Conservation (phyloP, 2,113 vertebrate genomes). For the Calypte anna region DNA sequence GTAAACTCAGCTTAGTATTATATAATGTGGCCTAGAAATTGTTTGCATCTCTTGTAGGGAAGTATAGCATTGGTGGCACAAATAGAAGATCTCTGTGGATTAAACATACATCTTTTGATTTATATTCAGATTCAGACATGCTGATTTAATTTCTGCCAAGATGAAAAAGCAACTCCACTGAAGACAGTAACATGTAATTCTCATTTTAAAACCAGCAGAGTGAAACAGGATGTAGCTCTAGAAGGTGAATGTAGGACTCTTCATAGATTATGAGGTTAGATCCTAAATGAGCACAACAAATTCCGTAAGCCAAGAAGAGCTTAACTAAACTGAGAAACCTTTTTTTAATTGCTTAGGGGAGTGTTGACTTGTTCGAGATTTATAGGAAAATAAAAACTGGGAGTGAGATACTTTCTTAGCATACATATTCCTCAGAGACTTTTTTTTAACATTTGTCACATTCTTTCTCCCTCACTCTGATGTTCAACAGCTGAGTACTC, state of each 20-base stretch:
- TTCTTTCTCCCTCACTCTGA: not conserved
- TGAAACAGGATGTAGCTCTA: not conserved
- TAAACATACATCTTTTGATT: not conserved
- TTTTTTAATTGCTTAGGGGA: not conserved
- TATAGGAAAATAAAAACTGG: not conserved
- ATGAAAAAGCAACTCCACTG: not conserved
- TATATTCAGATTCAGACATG: not conserved
- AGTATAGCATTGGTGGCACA: not conserved
- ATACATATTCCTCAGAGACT: not conserved
- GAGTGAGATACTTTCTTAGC: not conserved
- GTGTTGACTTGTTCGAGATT: not conserved
- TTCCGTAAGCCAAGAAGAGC: not conserved
- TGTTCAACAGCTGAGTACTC: not conserved
- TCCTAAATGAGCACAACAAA: not conserved
- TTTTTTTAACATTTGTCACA: not conserved
- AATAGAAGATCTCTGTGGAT: not conserved
- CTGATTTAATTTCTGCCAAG: constrained; percentile 1
- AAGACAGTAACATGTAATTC: not conserved
- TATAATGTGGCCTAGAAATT: not conserved
- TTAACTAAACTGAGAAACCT: not conserved
- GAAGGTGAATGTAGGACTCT: not conserved
- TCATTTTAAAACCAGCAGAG: not conserved
- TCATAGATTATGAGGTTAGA: not conserved
- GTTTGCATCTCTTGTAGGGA: not conserved
- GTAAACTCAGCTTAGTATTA: not conserved